A percentile compares a stretch with the other conserved stretches of the same genome.
These are phyloP conservation scores for Eupeodes luniger DNA, from an alignment of 2,888 invertebrate genomes.

Conservation along the genomic window DNA sequence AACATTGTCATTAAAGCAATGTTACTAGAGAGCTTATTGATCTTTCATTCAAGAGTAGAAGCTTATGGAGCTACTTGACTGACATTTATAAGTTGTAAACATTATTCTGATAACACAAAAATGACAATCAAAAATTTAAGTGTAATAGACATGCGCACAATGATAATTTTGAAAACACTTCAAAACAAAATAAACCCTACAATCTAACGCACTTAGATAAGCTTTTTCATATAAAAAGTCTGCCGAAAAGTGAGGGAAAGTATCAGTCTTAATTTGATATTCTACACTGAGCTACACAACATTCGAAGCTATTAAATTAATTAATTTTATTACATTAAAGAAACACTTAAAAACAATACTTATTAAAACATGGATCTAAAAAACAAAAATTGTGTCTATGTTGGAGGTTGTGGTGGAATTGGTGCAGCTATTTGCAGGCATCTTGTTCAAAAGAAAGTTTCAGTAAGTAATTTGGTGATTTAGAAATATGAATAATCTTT, in stretches of 20 bases:
- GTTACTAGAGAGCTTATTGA: too few relatives aligned
- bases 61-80: neutral
- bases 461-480: constrained; percentile 65
- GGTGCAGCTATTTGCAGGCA: constrained; percentile 80
- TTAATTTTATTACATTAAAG: too few relatives aligned
- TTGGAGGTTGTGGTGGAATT: constrained; percentile 81
- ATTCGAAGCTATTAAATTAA: too few relatives aligned
- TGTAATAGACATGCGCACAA: neutral
- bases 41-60: too few relatives aligned
- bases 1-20: too few relatives aligned
- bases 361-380: constrained; percentile 78
- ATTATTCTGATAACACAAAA: neutral
- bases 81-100: too few relatives aligned
- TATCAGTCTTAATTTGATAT: too few relatives aligned
- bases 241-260: too few relatives aligned
- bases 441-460: constrained; percentile 80
- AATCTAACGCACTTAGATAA: too few relatives aligned
- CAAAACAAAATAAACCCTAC: too few relatives aligned
- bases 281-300: too few relatives aligned
- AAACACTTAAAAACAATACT: neutral
- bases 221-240: too few relatives aligned
- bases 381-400: constrained; percentile 81
- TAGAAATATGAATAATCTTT: neutral
- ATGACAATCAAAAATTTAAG: neutral
- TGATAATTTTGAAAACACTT: neutral